These are phyloP conservation scores for Phrixothrix hirtus DNA, from an alignment of 2,888 invertebrate species.

Conservation along the genomic window DNA sequence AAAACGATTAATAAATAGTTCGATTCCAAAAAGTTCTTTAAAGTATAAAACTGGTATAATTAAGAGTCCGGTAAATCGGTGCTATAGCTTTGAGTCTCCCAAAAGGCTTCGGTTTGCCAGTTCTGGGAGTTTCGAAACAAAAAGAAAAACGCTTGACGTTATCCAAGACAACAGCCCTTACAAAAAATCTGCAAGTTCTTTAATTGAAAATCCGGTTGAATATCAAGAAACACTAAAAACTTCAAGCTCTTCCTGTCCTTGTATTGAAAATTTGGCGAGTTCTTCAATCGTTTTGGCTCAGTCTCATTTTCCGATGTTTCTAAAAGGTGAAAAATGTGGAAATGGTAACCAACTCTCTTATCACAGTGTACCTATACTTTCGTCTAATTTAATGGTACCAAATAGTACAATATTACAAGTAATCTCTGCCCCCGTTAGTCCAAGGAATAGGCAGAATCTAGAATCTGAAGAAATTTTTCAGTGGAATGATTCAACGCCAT, in stretches of 20 bases:
- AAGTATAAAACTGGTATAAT: constrained; percentile 67
- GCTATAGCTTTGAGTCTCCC: constrained; percentile 82
- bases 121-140: constrained; percentile 65
- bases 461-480: constrained; percentile 47
- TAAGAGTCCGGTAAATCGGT: constrained; percentile 63
- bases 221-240: constrained; percentile 53
- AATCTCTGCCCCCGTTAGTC: constrained; percentile 50
- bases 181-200: constrained; percentile 58
- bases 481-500: constrained; percentile 48
- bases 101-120: constrained; percentile 80
- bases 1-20: constrained; percentile 18
- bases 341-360: constrained; percentile 38
- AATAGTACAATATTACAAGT: constrained; percentile 41
- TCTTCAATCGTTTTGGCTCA: constrained; percentile 50
- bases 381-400: constrained; percentile 43
- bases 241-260: constrained; percentile 72
- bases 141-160: constrained; percentile 55
- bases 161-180: constrained; percentile 63
- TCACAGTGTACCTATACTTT: constrained; percentile 50
- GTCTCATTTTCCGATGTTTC: constrained; percentile 48
- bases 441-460: constrained; percentile 40
- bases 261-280: constrained; percentile 64
- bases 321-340: constrained; percentile 37
- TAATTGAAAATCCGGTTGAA: constrained; percentile 59
- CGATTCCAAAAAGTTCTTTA: constrained; percentile 66